A percentile compares a stretch with the other conserved stretches of the same genome.
Conservation (phyloP, 2,113 vertebrate genomes). For the Irena cyanogastra region DNA sequence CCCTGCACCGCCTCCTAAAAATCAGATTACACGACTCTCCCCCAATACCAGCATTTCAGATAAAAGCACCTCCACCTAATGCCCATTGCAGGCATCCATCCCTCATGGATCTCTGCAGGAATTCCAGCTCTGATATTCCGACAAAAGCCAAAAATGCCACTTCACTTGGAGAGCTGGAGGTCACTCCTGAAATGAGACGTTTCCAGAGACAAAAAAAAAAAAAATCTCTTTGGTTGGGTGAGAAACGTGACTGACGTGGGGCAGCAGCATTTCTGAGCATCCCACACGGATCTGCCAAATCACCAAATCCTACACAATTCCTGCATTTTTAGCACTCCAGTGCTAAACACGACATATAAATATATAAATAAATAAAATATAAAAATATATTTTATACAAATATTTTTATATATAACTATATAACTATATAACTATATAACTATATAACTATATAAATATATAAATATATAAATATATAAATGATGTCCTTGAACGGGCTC, state of each 20-base stretch:
- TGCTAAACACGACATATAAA: neutral
- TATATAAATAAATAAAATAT: too few species aligned
- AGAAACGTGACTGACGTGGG: neutral
- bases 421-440: too few species aligned
- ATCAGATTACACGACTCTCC: neutral
- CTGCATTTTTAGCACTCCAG: neutral
- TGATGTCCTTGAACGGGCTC: fast-evolving
- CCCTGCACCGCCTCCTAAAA: neutral
- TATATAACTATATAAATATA: too few species aligned
- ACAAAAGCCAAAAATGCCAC: neutral
- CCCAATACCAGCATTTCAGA: neutral
- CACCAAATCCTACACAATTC: neutral
- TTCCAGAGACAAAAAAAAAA: neutral
- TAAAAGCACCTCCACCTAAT: neutral
- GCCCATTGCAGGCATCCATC: neutral
- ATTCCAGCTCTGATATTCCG: neutral
- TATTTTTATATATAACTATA: too few species aligned
- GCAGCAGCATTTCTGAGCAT: neutral
- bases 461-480: neutral
- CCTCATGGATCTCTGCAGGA: neutral
- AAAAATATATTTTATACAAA: too few species aligned
- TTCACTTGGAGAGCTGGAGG: neutral
- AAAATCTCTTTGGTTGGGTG: neutral
- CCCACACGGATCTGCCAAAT: fast-evolving
- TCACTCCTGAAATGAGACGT: fast-evolving